Conservation (phyloP, 2,113 vertebrate genomes). For the Opisthocomus hoazin region DNA sequence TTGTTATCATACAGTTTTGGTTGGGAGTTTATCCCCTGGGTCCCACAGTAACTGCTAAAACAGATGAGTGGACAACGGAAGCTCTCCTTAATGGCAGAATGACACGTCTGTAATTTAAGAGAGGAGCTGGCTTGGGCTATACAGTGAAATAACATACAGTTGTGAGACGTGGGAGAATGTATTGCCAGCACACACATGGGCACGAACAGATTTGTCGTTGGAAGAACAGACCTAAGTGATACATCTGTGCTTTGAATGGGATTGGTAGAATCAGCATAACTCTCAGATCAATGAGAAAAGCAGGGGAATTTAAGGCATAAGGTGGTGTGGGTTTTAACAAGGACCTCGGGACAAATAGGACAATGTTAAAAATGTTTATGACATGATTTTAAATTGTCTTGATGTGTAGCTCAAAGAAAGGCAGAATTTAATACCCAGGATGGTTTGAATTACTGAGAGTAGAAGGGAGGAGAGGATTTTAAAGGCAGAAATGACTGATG, state of each 20-base stretch:
- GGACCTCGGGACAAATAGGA: background rate
- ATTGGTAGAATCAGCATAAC: background rate
- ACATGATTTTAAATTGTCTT: background rate
- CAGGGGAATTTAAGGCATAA: background rate
- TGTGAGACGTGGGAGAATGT: background rate
- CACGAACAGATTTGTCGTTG: background rate
- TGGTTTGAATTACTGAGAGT: background rate
- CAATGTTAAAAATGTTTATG: background rate
- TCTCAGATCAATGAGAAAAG: background rate
- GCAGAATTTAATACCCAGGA: background rate
- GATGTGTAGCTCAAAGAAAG: background rate
- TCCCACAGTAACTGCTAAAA: background rate
- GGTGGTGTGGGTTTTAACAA: background rate
- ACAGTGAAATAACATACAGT: background rate
- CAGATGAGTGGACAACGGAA: background rate
- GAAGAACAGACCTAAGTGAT: background rate
- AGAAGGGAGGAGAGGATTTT: background rate
- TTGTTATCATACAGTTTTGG: background rate
- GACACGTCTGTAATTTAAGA: background rate
- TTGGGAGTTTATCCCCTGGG: background rate
- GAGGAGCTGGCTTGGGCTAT: background rate
- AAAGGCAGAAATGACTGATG: background rate
- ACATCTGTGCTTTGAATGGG: background rate
- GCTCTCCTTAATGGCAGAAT: background rate
- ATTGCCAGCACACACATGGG: background rate